These are phyloP conservation scores for Odontomyia ornata DNA, from an alignment of 2,888 invertebrate genomes.

Conservation along the genomic window DNA sequence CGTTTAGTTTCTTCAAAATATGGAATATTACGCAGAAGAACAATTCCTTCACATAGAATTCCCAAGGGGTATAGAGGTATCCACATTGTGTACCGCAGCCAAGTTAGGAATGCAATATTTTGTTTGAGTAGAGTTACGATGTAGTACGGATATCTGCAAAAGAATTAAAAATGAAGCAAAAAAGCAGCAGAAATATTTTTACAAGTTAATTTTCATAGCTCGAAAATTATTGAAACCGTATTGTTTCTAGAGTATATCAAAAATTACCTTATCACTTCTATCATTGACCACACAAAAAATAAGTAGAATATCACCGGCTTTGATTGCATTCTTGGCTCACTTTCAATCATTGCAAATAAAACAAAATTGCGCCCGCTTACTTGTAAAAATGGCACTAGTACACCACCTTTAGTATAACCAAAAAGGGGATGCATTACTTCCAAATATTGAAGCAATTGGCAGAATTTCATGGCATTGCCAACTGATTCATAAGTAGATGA, in stretches of 20 bases:
- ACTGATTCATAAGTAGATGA: conserved; percentile 76
- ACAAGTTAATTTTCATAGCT: too few relatives aligned
- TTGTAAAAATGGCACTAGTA: conserved; percentile 79
- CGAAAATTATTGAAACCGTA: too few relatives aligned
- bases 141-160: conserved; percentile 89
- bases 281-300: conserved; percentile 82
- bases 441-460: conserved; percentile 83
- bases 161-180: background rate
- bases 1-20: conserved; percentile 85
- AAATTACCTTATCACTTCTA: conserved; percentile 82
- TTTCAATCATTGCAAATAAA: conserved; percentile 82
- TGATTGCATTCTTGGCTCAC: conserved; percentile 85
- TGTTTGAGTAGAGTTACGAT: conserved; percentile 80
- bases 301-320: conserved; percentile 89
- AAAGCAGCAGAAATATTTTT: background rate
- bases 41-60: conserved; percentile 84
- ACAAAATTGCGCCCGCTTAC: conserved; percentile 80
- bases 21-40: conserved; percentile 84
- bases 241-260: too few relatives aligned
- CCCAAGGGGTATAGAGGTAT: conserved; percentile 93
- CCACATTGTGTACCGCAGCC: conserved; percentile 94
- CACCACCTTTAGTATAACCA: conserved; percentile 84
- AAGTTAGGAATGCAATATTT: conserved; percentile 80
- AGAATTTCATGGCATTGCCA: conserved; percentile 80
- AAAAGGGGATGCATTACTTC: conserved; percentile 91